phyloP scores from a whole-genome alignment of 30 jellyfish, hydroid and myxozoan species.

The Sanderia malayensis region DNA sequence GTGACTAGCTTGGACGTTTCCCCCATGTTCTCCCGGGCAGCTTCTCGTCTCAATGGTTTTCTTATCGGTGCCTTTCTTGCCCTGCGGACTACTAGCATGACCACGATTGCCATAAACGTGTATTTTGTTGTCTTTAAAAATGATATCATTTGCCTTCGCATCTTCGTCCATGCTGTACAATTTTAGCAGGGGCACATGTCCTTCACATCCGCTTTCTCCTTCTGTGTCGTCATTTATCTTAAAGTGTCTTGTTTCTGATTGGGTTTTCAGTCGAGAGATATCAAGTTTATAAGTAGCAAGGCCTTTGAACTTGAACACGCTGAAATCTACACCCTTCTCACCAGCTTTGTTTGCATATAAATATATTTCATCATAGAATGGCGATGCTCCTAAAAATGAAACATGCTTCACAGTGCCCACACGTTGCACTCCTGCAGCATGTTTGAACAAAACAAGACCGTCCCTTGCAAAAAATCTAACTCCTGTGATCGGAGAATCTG shows the following conservation, averaged over 20 bases:
- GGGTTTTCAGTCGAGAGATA: neutral
- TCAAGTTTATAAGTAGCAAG: slow-evolving; percentile 5
- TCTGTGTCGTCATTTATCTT: slow-evolving; percentile 29
- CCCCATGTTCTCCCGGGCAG: no score
- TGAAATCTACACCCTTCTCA: slow-evolving; percentile 17
- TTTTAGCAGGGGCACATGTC: neutral
- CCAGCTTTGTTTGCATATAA: slow-evolving; percentile 14
- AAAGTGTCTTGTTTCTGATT: slow-evolving; percentile 9
- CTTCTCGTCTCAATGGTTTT: no score
- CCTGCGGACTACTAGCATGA: no score
- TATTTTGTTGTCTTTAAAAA: neutral
- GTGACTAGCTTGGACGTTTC: no score
- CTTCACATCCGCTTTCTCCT: slow-evolving; percentile 11
- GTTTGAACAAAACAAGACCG: slow-evolving; percentile 1
- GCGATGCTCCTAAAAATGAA: slow-evolving; percentile 1
- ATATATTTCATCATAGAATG: neutral
- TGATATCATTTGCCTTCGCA: slow-evolving; percentile 18
- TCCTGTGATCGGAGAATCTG: neutral
- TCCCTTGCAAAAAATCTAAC: slow-evolving; percentile 1
- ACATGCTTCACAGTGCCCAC: slow-evolving; percentile 25
- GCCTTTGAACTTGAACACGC: slow-evolving; percentile 23
- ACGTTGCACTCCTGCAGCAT: neutral
- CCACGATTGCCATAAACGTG: slow-evolving; percentile 5
- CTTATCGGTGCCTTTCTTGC: no score
- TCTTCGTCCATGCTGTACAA: neutral